Evolutionary conservation across 2,797 vertebrate genomes (phyloP).

Genomic region (Bufotes viridis): DNA sequence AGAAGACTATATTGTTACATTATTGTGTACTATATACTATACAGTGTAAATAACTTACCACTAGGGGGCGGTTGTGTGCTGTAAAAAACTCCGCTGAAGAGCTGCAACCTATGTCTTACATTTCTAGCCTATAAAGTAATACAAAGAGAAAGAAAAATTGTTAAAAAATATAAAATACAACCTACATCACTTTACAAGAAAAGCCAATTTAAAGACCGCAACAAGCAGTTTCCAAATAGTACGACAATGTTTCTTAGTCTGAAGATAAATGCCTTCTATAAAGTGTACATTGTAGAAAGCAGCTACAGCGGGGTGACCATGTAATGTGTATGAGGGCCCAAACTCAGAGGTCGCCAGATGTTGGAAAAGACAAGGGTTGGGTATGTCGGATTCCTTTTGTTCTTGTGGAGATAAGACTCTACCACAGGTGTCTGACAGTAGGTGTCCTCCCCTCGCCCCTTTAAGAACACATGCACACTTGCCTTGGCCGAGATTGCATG

Average conservation of each 20-base stretch:
- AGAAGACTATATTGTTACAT: too few relatives aligned
- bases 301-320: too few relatives aligned
- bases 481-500: too few relatives aligned
- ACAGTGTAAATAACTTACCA: slow-evolving; percentile 68
- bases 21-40: neutral
- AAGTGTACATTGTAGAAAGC: neutral
- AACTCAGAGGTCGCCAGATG: too few relatives aligned
- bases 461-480: too few relatives aligned
- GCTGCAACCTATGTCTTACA: slow-evolving; percentile 44
- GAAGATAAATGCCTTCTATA: neutral
- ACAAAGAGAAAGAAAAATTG: neutral
- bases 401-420: too few relatives aligned
- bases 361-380: too few relatives aligned
- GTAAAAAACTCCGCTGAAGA: slow-evolving; percentile 55
- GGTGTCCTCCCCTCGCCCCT: too few relatives aligned
- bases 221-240: neutral
- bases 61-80: slow-evolving; percentile 70
- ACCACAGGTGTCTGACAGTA: too few relatives aligned
- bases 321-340: too few relatives aligned
- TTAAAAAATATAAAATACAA: too few relatives aligned
- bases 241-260: neutral
- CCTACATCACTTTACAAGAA: neutral
- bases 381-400: too few relatives aligned
- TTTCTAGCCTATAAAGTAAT: slow-evolving; percentile 65
- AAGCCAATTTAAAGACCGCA: neutral